These are phyloP conservation scores for Eurystomus gularis DNA, from an alignment of 2,113 vertebrate genomes.

Conservation along the genomic window DNA sequence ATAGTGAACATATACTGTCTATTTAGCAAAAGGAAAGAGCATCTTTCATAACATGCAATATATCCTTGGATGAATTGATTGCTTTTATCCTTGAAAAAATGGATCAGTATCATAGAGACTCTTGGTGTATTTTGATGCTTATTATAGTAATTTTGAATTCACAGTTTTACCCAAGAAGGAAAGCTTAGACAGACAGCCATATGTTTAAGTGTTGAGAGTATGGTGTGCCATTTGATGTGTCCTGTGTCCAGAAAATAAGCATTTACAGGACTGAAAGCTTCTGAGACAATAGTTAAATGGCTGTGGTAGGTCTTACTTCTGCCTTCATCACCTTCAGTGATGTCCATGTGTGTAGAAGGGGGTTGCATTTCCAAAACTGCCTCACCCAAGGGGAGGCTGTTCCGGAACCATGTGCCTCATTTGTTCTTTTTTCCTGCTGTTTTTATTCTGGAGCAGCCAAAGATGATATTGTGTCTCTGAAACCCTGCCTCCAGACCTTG, in stretches of 20 bases:
- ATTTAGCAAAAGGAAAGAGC: neutral
- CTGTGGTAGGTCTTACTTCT: neutral
- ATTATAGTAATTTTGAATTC: neutral
- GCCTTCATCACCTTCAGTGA: neutral
- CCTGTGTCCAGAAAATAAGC: neutral
- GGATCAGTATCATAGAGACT: neutral
- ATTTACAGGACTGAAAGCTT: neutral
- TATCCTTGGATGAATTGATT: neutral
- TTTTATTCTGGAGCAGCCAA: neutral
- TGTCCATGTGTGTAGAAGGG: neutral
- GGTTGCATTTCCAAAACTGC: neutral
- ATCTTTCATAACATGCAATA: neutral
- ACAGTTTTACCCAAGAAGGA: neutral
- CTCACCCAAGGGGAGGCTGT: neutral
- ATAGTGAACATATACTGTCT: neutral
- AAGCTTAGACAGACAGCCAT: neutral
- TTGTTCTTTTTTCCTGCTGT: neutral
- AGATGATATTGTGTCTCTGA: neutral
- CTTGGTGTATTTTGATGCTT: neutral
- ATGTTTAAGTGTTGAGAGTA: neutral
- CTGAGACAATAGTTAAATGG: neutral
- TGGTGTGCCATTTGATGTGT: neutral
- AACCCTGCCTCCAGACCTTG: neutral
- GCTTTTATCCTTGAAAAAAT: neutral
- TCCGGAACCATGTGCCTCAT: neutral